Conservation (phyloP, 2,113 vertebrate genomes). For the Rhipidura dahli region DNA sequence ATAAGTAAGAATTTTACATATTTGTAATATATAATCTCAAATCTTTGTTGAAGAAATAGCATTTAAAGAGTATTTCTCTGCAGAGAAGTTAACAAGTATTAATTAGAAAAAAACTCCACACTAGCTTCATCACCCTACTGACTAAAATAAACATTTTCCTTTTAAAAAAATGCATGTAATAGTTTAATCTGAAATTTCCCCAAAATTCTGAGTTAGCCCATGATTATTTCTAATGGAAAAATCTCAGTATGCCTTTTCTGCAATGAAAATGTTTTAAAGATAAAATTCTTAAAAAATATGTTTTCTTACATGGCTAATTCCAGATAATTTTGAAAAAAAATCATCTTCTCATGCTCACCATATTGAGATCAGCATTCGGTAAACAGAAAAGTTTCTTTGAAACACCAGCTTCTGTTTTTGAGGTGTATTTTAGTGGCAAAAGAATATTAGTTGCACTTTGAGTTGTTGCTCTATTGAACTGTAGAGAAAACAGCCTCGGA, state of each 20-base stretch:
- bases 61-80: not conserved
- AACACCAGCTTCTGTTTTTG: not conserved
- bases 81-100: not conserved
- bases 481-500: slow-evolving; percentile 1
- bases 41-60: not conserved
- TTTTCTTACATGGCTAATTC: not conserved
- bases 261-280: not conserved
- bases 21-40: not conserved
- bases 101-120: not conserved
- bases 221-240: not conserved
- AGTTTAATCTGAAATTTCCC: not conserved
- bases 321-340: not conserved
- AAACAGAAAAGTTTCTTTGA: not conserved
- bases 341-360: not conserved
- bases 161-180: not conserved
- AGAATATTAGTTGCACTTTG: not conserved
- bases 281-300: not conserved
- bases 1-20: not conserved
- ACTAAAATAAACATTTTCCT: not conserved
- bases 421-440: not conserved
- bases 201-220: not conserved
- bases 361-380: not conserved
- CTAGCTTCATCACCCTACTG: not conserved
- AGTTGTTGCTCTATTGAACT: not conserved
- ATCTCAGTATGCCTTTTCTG: not conserved